Evolutionary conservation across 2,797 vertebrate species (phyloP).

Genomic region (Alcedo atthis): DNA sequence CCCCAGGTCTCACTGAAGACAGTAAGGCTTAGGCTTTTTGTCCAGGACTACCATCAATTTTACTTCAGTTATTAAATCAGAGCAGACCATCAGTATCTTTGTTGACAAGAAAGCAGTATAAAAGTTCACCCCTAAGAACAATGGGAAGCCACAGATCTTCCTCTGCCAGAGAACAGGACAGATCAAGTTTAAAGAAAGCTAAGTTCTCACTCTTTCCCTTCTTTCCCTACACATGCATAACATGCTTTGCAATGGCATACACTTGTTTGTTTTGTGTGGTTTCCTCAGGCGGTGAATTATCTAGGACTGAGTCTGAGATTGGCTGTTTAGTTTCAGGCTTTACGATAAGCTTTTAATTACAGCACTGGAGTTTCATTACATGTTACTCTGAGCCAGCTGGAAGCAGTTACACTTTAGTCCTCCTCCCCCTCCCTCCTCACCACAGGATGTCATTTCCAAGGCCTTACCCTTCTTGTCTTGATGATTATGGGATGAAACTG

Average conservation of each 20-base stretch:
- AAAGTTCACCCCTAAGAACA: not conserved
- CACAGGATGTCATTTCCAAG: constrained; percentile 88
- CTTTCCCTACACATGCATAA: not conserved
- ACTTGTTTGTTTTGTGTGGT: constrained; percentile 77
- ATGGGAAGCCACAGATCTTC: not conserved
- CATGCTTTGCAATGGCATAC: not conserved
- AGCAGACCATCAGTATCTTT: not conserved
- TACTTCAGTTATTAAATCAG: not conserved
- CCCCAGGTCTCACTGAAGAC: not conserved
- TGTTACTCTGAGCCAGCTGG: constrained; percentile 81
- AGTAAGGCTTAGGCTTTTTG: not conserved
- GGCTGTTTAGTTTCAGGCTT: constrained; percentile 54
- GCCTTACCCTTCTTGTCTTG: constrained; percentile 98
- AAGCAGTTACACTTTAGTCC: constrained; percentile 86
- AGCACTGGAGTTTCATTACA: constrained; percentile 49
- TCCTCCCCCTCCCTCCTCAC: constrained; percentile 65
- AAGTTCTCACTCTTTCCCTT: not conserved
- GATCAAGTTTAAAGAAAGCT: constrained; percentile 12
- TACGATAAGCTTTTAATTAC: constrained; percentile 54
- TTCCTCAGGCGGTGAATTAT: constrained; percentile 54
- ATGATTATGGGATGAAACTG: constrained; percentile 94
- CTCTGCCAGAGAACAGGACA: not conserved
- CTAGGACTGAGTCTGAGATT: constrained; percentile 5
- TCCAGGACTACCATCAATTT: not conserved
- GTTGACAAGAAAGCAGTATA: not conserved